phyloP scores from a whole-genome alignment of 2,797 vertebrate genomes.

The Aulostomus chinensis region DNA sequence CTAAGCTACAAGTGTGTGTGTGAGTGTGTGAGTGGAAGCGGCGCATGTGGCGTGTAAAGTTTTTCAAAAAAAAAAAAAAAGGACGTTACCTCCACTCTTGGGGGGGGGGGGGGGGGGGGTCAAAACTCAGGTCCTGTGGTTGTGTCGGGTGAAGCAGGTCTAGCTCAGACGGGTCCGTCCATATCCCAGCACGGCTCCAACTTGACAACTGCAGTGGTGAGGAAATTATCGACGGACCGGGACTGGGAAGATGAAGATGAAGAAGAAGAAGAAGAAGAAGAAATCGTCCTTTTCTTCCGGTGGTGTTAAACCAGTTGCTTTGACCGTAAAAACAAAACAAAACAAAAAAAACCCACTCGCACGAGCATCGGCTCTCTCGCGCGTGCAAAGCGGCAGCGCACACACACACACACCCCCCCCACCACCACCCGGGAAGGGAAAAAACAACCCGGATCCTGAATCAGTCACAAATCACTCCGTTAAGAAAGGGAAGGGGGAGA shows the following conservation, averaged over 20 bases:
- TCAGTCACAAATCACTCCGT: constrained; percentile 46
- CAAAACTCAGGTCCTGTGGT: constrained; percentile 48
- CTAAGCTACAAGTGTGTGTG: constrained; percentile 16
- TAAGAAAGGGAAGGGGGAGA: no score
- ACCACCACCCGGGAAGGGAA: background rate
- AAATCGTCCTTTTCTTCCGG: background rate
- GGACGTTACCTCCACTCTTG: constrained; percentile 40
- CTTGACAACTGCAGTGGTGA: constrained; percentile 53
- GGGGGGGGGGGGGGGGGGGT: background rate
- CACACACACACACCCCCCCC: no score
- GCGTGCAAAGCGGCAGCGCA: no score
- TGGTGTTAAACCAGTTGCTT: constrained; percentile 13
- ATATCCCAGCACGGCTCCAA: constrained; percentile 59
- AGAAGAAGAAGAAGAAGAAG: background rate
- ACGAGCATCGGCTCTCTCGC: no score
- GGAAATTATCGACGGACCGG: constrained; percentile 14
- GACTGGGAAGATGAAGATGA: no score
- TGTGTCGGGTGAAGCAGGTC: constrained; percentile 33
- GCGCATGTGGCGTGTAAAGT: no score
- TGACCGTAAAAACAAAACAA: background rate
- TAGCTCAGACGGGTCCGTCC: constrained; percentile 50
- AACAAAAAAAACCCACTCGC: no score
- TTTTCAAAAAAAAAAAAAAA: no score
- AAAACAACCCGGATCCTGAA: constrained; percentile 35
- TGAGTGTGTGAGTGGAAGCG: no score